Base-by-base conservation (phyloP, 64 coral and sea anemone species). In the Anthopleura sola region DNA sequence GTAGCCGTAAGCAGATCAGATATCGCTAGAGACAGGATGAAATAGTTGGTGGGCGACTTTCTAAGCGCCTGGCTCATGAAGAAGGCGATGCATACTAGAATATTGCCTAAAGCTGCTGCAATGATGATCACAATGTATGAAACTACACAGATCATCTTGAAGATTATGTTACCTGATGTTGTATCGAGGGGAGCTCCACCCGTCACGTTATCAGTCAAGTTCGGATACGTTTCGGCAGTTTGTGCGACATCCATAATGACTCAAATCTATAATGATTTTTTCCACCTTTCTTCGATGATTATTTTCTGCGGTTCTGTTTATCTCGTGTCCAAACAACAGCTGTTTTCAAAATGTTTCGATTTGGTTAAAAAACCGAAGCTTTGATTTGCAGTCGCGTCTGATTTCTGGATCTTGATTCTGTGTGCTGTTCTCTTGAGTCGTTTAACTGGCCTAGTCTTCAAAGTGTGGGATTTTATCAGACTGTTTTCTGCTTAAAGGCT, bases 1-100 rank as follows among this genome's bases (percentile, higher is more conserved):
- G 83, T 86, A 0, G 75, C 84, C 0, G 89, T 91, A 5, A 91
- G 75, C 44, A 91, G 24, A 36, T 91, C 89, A 16, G 83, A 78
- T 13, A 91, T 37, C 17, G 89, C 89, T 2, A 91, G 38, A 19
- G 89, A 91, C 44, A 91, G 66, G 12, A 91, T 86, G 39, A 91
- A 91, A 81, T 91, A 85, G 58, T 91, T 91, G 2, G 89, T 86
- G 9, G 89, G 84, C 16, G 84, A 66, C 19, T 78, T 64, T 15
- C 89, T 84, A 51, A 91, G 49, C 20, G 49, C 48, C 23, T 31
- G 49, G 21, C 57, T 91, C 55, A 86, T 49, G 34, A 62, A 57
- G 62, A 91, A 86, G n/a, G 89, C 89, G 4, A 86, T 7, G 36
- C 89, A 91, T 10, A 78, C 83, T 16, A 91, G 68, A 15, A 49